Evolutionary conservation across 37 sponge, comb jelly and placozoan genomes (phyloP).

Genomic region (Diacarnus erythraeanus): DNA sequence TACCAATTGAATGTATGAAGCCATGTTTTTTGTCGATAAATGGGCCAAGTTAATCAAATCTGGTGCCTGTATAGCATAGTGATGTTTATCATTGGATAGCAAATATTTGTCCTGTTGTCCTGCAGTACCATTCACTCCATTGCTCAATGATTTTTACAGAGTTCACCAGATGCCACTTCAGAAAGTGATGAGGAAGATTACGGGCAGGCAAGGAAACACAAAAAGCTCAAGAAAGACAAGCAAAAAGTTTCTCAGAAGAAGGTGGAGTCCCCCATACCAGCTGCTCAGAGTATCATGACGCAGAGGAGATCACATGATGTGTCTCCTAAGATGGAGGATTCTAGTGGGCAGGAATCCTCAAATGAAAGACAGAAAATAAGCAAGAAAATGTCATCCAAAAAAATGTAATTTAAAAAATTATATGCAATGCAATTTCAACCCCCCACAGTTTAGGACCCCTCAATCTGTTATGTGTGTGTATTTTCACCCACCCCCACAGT

Average conservation of each 20-base stretch:
- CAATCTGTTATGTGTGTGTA: too few species aligned
- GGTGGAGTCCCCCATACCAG: neutral
- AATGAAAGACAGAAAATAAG: neutral
- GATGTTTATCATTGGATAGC: neutral
- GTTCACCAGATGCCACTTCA: neutral
- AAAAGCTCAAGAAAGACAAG: constrained; percentile 12
- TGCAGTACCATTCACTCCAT: neutral
- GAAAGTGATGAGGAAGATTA: neutral
- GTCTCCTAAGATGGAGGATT: neutral
- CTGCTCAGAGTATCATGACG: neutral
- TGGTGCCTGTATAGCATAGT: neutral
- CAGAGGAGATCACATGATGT: neutral
- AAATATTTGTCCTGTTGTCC: neutral
- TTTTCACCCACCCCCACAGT: too few species aligned
- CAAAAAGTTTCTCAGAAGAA: neutral
- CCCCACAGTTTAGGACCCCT: too few species aligned
- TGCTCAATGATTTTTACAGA: neutral
- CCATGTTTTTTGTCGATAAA: too few species aligned
- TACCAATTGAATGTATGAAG: too few species aligned
- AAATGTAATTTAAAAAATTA: too few species aligned
- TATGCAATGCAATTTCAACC: too few species aligned
- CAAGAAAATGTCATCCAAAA: neutral
- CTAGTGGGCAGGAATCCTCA: neutral
- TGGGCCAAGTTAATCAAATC: too few species aligned
- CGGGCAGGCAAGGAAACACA: neutral